These are phyloP conservation scores for Carposina sasakii DNA, from an alignment of 1,140 invertebrate genomes.

Conservation along the genomic window DNA sequence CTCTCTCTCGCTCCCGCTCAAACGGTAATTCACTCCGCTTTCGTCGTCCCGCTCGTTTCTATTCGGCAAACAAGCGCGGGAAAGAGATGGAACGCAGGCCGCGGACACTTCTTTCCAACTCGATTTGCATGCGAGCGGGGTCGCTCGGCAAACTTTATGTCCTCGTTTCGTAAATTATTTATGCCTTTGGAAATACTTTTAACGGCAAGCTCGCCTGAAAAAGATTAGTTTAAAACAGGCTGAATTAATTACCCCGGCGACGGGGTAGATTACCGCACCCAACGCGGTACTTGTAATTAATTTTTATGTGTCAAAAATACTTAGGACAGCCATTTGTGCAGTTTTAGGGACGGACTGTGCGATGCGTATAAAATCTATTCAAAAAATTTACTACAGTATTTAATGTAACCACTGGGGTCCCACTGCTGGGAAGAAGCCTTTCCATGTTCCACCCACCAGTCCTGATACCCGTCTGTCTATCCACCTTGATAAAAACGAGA, in stretches of 20 bases:
- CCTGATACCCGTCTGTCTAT: no score
- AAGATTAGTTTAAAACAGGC: constrained; percentile 59
- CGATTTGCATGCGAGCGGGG: constrained; percentile 65
- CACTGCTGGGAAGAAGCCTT: no score
- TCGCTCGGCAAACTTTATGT: constrained; percentile 69
- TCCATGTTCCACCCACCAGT: no score
- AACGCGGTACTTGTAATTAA: no score
- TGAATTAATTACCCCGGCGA: constrained; percentile 36
- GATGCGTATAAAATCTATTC: no score
- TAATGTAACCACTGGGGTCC: no score
- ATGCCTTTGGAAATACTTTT: constrained; percentile 70
- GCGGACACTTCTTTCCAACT: constrained; percentile 62
- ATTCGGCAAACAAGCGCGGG: constrained; percentile 16
- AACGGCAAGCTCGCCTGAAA: constrained; percentile 51
- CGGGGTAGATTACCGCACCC: not conserved
- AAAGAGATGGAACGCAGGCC: constrained; percentile 49
- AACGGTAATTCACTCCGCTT: constrained; percentile 16
- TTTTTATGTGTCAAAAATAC: no score
- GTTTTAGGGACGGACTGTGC: no score
- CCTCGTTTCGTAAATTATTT: constrained; percentile 71
- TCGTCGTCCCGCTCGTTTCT: constrained; percentile 18
- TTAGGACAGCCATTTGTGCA: no score
- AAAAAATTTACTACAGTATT: no score
- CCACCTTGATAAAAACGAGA: no score
- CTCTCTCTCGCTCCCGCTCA: constrained; percentile 43